Base-by-base conservation (phyloP, 2,888 invertebrate genomes). In the Netelia fuscicornis region DNA sequence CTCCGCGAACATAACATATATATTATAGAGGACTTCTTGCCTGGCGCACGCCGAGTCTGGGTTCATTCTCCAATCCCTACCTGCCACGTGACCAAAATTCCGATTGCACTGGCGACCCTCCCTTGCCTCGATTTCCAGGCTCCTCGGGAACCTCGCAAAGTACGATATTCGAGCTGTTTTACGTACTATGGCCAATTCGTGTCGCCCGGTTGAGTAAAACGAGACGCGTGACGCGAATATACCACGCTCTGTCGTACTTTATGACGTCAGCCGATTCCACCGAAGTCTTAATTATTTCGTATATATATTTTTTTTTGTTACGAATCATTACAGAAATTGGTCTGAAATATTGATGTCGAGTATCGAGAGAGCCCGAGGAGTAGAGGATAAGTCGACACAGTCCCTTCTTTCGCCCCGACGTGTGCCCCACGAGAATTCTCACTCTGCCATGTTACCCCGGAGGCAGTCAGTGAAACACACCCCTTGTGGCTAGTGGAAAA, bases 31-130 rank as follows among this genome's bases (percentile, higher is more conserved):
- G 70, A 70, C 58, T 81, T 30, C 30, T 86, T 89, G 90, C 90
- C 89, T 88, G 88, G 89, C 82, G 86, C 23, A 54, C 79, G 71
- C 85, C 25, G 58, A 84, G 85, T 72, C 74, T 56, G n/a, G 85
- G 74, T 88, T 88, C 88, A 80, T 80, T 48, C 65, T 54, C 71
- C 86, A 86, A 81, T 87, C 87, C 88, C 88, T 88, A 78, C 52
- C 75, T 70, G 82, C 86, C 88, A 89, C 92, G 93, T 93, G 93
- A 92, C 91, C 86, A 87, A 90, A 93, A 92, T 93, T 89, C 86
- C 85, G 85, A 92, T 89, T 84, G 82, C 56, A 68, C 54, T 72
- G 58, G 60, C 23, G 60, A 75, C 44, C 52, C 20, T 56, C 77
- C 65, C 25, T 37, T 58, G 56, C 37, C 64, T 17, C 10, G 17